Base-by-base conservation (phyloP, 2,113 vertebrate species). In the Globicephala melas region DNA sequence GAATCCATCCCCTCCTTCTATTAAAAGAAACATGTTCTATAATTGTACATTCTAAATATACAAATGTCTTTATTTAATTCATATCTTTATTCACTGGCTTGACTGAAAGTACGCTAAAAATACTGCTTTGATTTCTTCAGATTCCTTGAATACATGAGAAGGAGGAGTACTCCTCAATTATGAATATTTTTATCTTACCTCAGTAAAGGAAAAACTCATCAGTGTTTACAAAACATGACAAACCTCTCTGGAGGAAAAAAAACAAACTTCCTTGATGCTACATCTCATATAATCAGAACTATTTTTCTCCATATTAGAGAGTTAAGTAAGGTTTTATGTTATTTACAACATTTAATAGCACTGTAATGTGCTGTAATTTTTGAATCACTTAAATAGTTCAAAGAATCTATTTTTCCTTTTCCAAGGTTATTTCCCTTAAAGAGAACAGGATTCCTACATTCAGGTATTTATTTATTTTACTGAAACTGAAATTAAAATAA, bases 101-200 rank as follows among this genome's bases (percentile, higher is more conserved):
- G 31, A 90, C 60, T 81, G 62, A 84, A 47, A 73, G 14, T 62
- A 71, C 83, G 41, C 44, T 84, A n/a, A 94, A 95, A 96, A 81
- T 84, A 90, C 2, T 38, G 31, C 33, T 84, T 62, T 47, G 23
- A 55, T 91, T 80, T 94, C 70, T 92, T 80, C 25, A 80, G 36
- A 76, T 91, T 91, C 47, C 65, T 95, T 95, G 80, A 96, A 95
- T 84, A 89, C 0, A 71, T 77, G 44, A 60, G 18, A 74, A 93
- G 17, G 36, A 96, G 3, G 6, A 95, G 3, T 50, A 89, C 6
- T 87, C 2, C 36, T 93, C 86, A 89, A 80, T 94, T 85, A 93
- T 6, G 89, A 76, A 90, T 92, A 68, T 97, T 92, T 96, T 26
- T 83, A 74, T 89, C 47, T 94, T 97, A 65, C 28, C 15, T 94